Base-by-base conservation (phyloP, 2,797 vertebrate species). In the Hippoglossus hippoglossus region DNA sequence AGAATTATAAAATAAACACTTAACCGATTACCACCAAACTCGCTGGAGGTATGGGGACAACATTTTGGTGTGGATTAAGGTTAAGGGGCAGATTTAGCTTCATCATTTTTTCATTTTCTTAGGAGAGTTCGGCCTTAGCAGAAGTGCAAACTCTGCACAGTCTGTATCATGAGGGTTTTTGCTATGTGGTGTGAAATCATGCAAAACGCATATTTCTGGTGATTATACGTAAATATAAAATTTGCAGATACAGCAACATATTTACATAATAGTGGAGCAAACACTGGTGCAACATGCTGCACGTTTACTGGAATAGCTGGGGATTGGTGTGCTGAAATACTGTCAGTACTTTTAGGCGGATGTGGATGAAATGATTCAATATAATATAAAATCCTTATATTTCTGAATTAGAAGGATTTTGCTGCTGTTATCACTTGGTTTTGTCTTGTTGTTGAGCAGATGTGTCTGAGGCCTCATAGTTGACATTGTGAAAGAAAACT, bases 231-330 rank as follows among this genome's bases (percentile, higher is more conserved):
- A 22, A 71, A 66, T 57, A 56, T 54, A 15, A 60, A 52, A 39
- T 41, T 39, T 53, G 54, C 61, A 75, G 47, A 62, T 69, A 59
- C n/a, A 56, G 26, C 53, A 69, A 59, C 44, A 77, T 62, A 21
- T 73, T 79, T 61, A 53, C 25, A 58, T 70, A 54, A 41, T 51
- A 26, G 34, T 36, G 15, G 52, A 39, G 36, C 46, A 63, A 39
- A 73, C 73, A 79, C 8, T 24, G 11, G 31, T 56, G 54, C 49
- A 62, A 53, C 47, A 5, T 47, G 64, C 46, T 74, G 56, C 22
- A 56, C 52, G 62, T 73, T 70, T 31, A 26, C 16, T 57, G n/a
- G 36, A 84, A 50, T 73, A 79, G 67, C 77, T 79, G 66, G 53
- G 8, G 47, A 60, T 31, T n/a, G 34, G 41, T 71, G 59, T 70